Base-by-base conservation (phyloP, 2,888 invertebrate species). In the Dermolepida albohirtum region DNA sequence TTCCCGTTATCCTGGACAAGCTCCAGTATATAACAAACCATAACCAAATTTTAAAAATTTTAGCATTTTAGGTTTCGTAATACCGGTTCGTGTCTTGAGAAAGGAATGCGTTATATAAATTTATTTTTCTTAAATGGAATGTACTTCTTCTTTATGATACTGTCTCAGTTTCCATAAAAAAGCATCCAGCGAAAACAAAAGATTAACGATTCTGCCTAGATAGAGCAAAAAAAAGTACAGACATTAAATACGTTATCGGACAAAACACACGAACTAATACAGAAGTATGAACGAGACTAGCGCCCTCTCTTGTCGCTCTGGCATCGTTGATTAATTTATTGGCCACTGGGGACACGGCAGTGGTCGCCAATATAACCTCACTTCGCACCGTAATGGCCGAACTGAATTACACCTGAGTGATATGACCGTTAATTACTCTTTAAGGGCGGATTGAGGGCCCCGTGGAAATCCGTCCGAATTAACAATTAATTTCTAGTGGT, bases 291-390 rank as follows among this genome's bases (percentile, higher is more conserved):
- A 74, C 74, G 67, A 68, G 71, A 66, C 69, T 67, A 70, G 70
- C 70, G 66, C 73, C 72, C 74, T 69, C 71, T 68, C 70, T 74
- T 73, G 72, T 74, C 74, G 71, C 75, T 10, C 34, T 81, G 82
- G 81, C 82, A 81, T 75, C 72, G 75, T 74, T 83, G 82, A 83
- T 83, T 82, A 83, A 83, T 83, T 83, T 83, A 83, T 82, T 77
- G 82, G 81, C 73, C 81, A 76, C 82, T 68, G 74, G 81, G 81
- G 82, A 81, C 76, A 74, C 71, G 70, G 75, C 73, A 7, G 34
- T 7, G 75, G 74, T 75, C 76, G 76, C 77, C 73, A 75, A 73
- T 74, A 76, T 75, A 74, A 75, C 75, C 74, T 71, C 77, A 74
- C 75, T 76, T 76, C 72, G 71, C 76, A 72, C 77, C 71, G 71